These are phyloP conservation scores for Hydropsyche betteni DNA, from an alignment of 2,888 invertebrate species.

Conservation along the genomic window DNA sequence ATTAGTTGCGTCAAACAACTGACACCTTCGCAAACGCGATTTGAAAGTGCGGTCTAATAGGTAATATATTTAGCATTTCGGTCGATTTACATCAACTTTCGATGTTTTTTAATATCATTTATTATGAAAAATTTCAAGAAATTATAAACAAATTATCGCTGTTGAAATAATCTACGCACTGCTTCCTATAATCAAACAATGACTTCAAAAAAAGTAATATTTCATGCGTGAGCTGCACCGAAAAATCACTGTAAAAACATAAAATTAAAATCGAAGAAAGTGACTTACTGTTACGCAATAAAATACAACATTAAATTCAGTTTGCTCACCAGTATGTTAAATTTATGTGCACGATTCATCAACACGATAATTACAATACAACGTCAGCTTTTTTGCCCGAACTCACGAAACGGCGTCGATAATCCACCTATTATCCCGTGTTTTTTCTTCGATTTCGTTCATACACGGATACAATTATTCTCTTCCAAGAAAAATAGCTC, in stretches of 20 bases:
- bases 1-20: too few species aligned
- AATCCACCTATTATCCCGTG: not conserved
- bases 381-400: too few species aligned
- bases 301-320: not conserved
- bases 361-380: not conserved
- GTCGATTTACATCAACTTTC: too few species aligned
- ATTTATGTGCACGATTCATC: conserved; percentile 20
- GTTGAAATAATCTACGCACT: too few species aligned
- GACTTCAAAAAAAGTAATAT: not conserved
- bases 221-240: not conserved
- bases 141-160: too few species aligned
- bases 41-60: too few species aligned
- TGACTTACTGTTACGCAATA: conserved; percentile 5
- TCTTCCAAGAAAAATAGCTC: not conserved
- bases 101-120: too few species aligned
- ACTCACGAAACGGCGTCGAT: not conserved
- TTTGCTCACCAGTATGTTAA: too few species aligned
- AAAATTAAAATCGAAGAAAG: conserved; percentile 16
- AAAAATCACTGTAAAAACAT: conserved; percentile 9
- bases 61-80: too few species aligned
- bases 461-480: too few species aligned
- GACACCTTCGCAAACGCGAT: too few species aligned
- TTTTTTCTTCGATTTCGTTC: conserved; percentile 10
- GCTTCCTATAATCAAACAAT: not conserved
- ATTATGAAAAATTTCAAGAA: too few species aligned